Conservation (phyloP, 2,888 invertebrate species). For the Sesia bembeciformis region DNA sequence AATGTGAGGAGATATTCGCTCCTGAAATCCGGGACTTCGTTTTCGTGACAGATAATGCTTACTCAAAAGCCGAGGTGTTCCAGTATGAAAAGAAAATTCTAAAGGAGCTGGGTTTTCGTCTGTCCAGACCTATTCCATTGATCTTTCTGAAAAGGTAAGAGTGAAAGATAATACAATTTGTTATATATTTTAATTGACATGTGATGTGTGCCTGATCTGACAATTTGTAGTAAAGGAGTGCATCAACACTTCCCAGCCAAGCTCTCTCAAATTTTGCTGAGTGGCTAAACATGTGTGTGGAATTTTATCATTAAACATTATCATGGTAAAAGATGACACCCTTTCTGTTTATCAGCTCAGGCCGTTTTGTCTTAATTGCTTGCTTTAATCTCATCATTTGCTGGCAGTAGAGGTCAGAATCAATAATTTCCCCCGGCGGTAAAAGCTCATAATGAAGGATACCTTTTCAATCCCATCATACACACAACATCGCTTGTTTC, state of each 20-base stretch:
- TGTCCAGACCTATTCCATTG: conserved; percentile 90
- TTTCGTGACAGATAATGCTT: conserved; percentile 92
- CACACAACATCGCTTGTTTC: no score
- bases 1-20: conserved; percentile 95
- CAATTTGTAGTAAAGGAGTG: not conserved
- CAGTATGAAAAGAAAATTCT: conserved; percentile 89
- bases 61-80: conserved; percentile 83
- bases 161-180: not conserved
- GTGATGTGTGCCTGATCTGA: not conserved
- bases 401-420: no score
- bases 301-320: no score
- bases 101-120: conserved; percentile 82
- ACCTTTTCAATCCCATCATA: no score
- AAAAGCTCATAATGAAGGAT: no score
- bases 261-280: not conserved
- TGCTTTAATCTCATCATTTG: no score
- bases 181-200: not conserved
- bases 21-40: conserved; percentile 92
- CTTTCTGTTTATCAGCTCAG: no score
- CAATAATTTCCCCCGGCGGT: no score
- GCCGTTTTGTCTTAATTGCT: no score
- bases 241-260: not conserved
- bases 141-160: conserved; percentile 89
- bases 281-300: no score
- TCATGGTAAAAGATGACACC: no score